Conservation (phyloP, 2,113 vertebrate genomes). For the Scatophagus argus region DNA sequence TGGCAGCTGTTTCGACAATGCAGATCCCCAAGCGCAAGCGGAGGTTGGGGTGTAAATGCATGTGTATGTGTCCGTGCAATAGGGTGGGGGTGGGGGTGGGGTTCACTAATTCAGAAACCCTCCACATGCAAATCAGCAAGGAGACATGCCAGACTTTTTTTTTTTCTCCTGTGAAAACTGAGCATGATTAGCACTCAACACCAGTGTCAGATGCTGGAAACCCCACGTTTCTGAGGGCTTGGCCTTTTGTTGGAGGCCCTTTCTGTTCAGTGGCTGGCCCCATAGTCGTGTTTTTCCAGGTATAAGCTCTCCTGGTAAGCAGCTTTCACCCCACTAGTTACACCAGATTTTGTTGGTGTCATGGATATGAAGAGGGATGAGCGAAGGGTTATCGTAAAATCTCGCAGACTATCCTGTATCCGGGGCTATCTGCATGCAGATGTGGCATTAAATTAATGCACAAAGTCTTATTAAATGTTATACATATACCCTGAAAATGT, state of each 20-base stretch:
- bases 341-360: conserved; percentile 4
- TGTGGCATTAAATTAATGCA: conserved; percentile 1
- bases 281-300: conserved; percentile 58
- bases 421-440: conserved; percentile 4
- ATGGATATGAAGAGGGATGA: neutral
- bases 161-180: conserved; percentile 25
- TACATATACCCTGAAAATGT: conserved; percentile 11
- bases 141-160: conserved; percentile 48
- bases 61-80: conserved; percentile 2
- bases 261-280: conserved; percentile 25
- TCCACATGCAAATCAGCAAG: conserved; percentile 67
- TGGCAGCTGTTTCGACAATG: conserved; percentile 81
- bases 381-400: neutral
- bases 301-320: conserved; percentile 42
- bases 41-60: conserved; percentile 38
- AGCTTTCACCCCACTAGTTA: neutral
- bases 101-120: conserved; percentile 65
- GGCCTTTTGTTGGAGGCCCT: conserved; percentile 44
- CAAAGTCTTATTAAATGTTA: conserved; percentile 21
- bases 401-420: neutral
- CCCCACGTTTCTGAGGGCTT: conserved; percentile 25
- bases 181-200: conserved; percentile 59
- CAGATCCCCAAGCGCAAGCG: conserved; percentile 48
- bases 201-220: conserved; percentile 52
- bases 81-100: conserved; percentile 14